Base-by-base conservation (phyloP, 2,888 invertebrate species). In the Byasa hedistus region DNA sequence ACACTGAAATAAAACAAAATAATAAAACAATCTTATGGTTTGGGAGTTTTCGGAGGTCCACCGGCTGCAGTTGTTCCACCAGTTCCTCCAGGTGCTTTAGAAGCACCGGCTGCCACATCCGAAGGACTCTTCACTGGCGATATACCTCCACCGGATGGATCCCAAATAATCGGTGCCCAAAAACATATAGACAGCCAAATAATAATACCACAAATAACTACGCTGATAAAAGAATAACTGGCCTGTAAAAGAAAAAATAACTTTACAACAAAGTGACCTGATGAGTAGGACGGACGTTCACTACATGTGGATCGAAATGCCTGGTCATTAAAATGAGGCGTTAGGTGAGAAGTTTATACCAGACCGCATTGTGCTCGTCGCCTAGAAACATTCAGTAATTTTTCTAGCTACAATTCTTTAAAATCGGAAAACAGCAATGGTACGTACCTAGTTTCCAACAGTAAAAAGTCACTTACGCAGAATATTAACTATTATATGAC, bases 181-280 rank as follows among this genome's bases (percentile, higher is more conserved):
- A 71, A 70, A 36, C 70, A 72, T 17, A 77, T 58, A 1, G 75
- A 72, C 5, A 74, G 55, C 75, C 75, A 78, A 17, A 79, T 64
- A 7, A 78, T 60, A 22, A 82, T 15, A 1, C 71, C 1, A 69
- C 83, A 81, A 19, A 86, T 74, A 3, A 82, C 56, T 0, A 71
- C 65, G 60, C 78, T 73, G 0, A 77, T 68, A 1, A 81, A 64
- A 0, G 78, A 76, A 68, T 79, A 81, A 58, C 69, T 72, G 3
- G 73, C 58, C 85, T 85, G 76, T 58, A 81, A 80, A 21, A 32
- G 58, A 32, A 56, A 64, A 8, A 24, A 15, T 1, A 12, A 48
- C 19, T 48, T n/a, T n/a, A 5, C 8, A 48, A n/a, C n/a, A 5
- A 48, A 48, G 19, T 5, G 48, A n/a, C n/a, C n/a, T 48, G 19